Evolutionary conservation across 1,140 invertebrate species (phyloP).

Genomic region (Telenomus remus): DNA sequence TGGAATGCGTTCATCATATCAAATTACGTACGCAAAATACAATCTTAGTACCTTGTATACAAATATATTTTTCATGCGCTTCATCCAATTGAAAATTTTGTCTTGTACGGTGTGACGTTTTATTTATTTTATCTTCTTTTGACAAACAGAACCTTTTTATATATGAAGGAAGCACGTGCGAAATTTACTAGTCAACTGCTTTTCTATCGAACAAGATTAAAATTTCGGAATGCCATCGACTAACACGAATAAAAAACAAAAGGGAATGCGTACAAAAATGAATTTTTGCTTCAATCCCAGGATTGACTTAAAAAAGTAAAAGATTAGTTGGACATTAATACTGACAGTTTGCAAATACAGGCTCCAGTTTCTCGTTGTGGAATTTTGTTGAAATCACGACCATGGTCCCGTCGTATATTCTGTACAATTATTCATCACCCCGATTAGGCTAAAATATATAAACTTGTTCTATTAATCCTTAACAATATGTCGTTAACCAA

Average conservation of each 20-base stretch:
- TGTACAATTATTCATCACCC: neutral
- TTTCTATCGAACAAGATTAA: neutral
- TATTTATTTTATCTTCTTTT: conserved; percentile 21
- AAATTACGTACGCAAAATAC: conserved; percentile 50
- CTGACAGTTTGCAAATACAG: conserved; percentile 13
- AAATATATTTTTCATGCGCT: conserved; percentile 38
- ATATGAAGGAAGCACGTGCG: conserved; percentile 32
- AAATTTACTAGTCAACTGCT: conserved; percentile 8
- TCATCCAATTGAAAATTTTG: conserved; percentile 32
- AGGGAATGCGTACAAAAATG: neutral
- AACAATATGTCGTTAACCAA: neutral
- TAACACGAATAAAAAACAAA: neutral
- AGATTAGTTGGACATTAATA: conserved; percentile 23
- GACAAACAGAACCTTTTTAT: neutral
- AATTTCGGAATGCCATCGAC: conserved; percentile 12
- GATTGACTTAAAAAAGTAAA: conserved; percentile 21
- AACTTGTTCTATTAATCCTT: neutral
- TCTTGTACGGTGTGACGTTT: conserved; percentile 13
- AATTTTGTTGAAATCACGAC: conserved; percentile 9
- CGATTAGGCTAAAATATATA: too few species aligned
- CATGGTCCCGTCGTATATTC: conserved; percentile 26
- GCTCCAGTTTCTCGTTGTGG: conserved; percentile 1
- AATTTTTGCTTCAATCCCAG: neutral
- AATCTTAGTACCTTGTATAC: conserved; percentile 39
- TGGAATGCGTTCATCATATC: conserved; percentile 45